These are phyloP conservation scores for Callinectes sapidus DNA, from an alignment of 2,888 invertebrate species.

Conservation along the genomic window DNA sequence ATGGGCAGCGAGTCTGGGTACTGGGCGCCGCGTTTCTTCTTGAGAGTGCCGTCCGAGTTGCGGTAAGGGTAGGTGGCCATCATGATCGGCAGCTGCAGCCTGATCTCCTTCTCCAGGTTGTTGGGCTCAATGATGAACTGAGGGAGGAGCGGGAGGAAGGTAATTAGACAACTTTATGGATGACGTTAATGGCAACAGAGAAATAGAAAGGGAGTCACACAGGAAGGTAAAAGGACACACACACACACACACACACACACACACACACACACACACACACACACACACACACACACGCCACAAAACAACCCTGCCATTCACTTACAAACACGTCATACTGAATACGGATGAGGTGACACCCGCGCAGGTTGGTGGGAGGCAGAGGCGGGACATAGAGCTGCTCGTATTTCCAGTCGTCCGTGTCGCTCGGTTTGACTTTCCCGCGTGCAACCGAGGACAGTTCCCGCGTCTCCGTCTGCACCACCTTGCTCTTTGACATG, in stretches of 20 bases:
- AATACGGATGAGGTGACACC: constrained; percentile 94
- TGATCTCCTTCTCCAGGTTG: constrained; percentile 92
- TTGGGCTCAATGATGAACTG: constrained; percentile 94
- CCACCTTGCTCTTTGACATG: constrained; percentile 88
- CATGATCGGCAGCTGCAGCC: constrained; percentile 92
- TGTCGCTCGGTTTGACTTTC: constrained; percentile 87
- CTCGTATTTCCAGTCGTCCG: constrained; percentile 91
- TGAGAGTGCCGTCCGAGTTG: constrained; percentile 78
- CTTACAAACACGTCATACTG: constrained; percentile 94
- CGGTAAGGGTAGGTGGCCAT: constrained; percentile 93
- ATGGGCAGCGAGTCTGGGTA: constrained; percentile 94
- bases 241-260: constrained; percentile 31
- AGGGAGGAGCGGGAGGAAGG: constrained; percentile 34
- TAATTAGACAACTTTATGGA: not conserved
- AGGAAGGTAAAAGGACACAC: not conserved
- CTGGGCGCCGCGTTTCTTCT: constrained; percentile 87
- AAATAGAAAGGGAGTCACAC: too few species aligned
- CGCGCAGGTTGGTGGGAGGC: constrained; percentile 94
- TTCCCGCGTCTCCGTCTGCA: constrained; percentile 90
- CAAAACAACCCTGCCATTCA: constrained; percentile 74
- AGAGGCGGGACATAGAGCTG: constrained; percentile 93
- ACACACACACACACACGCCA: constrained; percentile 7
- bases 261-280: constrained; percentile 24
- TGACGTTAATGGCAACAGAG: too few species aligned
- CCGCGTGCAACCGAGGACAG: constrained; percentile 87